Conservation (phyloP, 2,797 vertebrate species). For the Botia kubotai region DNA sequence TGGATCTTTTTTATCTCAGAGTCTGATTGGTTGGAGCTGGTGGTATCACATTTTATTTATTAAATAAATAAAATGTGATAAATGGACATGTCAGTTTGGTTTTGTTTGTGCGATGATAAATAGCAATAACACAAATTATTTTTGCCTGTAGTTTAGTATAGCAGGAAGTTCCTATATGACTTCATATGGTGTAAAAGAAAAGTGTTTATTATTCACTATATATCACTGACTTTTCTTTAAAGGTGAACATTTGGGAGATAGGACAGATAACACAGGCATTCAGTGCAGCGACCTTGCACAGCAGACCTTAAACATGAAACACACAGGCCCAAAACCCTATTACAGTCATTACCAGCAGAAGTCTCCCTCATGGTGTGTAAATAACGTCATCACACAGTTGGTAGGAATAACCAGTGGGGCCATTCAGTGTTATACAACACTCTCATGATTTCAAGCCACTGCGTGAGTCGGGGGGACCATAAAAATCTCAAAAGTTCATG, state of each 20-base stretch:
- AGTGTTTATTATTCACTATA: constrained; percentile 67
- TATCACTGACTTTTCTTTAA: constrained; percentile 64
- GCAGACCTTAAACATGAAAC: constrained; percentile 63
- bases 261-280: constrained; percentile 60
- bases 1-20: constrained; percentile 87
- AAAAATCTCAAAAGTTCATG: constrained; percentile 35
- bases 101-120: constrained; percentile 16
- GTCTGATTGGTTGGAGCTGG: constrained; percentile 86
- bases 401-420: constrained; percentile 31
- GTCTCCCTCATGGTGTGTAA: constrained; percentile 69
- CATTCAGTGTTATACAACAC: constrained; percentile 11
- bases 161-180: constrained; percentile 64
- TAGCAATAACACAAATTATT: constrained; percentile 42
- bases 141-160: constrained; percentile 65
- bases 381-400: constrained; percentile 60
- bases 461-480: constrained; percentile 42
- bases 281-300: constrained; percentile 61
- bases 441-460: constrained; percentile 43
- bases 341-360: constrained; percentile 63
- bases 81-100: constrained; percentile 30
- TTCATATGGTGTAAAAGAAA: constrained; percentile 56
- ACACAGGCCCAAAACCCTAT: constrained; percentile 54
- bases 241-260: constrained; percentile 73
- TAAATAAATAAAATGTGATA: no score
- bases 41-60: no score